Base-by-base conservation (phyloP, 2,888 invertebrate genomes). In the Koerneria pararmatus region DNA sequence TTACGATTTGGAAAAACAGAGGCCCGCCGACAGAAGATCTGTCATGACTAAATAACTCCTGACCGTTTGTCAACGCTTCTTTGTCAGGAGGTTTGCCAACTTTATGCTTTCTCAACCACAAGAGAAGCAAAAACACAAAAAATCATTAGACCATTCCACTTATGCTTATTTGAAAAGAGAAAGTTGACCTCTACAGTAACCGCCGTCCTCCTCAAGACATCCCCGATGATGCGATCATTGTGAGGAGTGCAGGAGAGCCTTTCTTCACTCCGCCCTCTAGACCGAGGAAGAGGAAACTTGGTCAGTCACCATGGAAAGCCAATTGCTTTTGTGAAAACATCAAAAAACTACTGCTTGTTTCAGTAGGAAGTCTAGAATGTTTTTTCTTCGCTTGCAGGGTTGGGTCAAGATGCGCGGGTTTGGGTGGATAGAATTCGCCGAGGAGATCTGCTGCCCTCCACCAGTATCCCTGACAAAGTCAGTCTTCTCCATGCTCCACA, bases 191-290 rank as follows among this genome's bases (percentile, higher is more conserved):
- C n/a, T n/a, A n/a, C 67, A 80, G 80, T 62, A 82, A 82, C 64
- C 80, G 82, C 4, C 73, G 82, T 0, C 80, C 82, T 5, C 79
- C 82, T 1, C 75, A 76, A 31, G 82, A 81, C 46, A 77, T 82
- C 53, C 81, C 82, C 1, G 77, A 77, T 11, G 82, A 81, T 62
- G 82, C 82, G 11, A 81, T 82, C 51, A 76, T 82, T 24, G 80
- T 82, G 3, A 69, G 80, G 0, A 72, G 78, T 31, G 69, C 73
- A 15, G 79, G 76, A 15, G 80, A 78, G 32, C 71, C 78, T 6
- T 74, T 78, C 70, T 78, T 75, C 69, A 70, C 78, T 31, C 62
- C 76, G 65, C 73, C 71, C 15, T 54, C 67, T n/a, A 60, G 71
- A 22, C 67, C 69, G 4, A 70, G 74, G 56, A 76, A 76, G 67